These are phyloP conservation scores for Vultur gryphus DNA, from an alignment of 2,797 vertebrate species.

Conservation along the genomic window DNA sequence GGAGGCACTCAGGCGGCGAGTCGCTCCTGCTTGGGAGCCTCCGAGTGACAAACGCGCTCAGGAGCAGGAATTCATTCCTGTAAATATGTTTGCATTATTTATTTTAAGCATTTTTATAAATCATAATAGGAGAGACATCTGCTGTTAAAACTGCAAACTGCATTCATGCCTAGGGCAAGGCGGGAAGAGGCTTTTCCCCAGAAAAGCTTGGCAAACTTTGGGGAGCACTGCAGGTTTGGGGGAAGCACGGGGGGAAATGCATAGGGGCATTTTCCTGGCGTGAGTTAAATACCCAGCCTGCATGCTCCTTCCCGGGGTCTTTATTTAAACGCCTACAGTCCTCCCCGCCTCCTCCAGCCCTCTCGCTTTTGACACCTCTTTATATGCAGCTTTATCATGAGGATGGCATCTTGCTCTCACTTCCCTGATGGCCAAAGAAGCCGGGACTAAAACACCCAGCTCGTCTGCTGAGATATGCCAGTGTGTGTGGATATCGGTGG, in stretches of 20 bases:
- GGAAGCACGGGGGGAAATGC: rapidly evolving
- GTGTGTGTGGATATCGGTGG: rapidly evolving
- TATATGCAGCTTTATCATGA: not conserved
- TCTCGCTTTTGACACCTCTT: conserved; percentile 30
- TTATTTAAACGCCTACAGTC: not conserved
- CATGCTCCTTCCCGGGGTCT: not conserved
- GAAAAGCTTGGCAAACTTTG: conserved; percentile 35
- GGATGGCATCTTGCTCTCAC: not conserved
- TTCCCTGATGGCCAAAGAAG: not conserved
- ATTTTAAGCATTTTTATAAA: conserved; percentile 82
- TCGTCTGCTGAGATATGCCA: not conserved
- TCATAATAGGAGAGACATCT: conserved; percentile 85
- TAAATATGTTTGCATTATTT: conserved; percentile 80
- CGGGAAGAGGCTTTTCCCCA: conserved; percentile 11
- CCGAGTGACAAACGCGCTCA: conserved; percentile 13
- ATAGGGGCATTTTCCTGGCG: not conserved
- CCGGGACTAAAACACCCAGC: not conserved
- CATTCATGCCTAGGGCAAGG: conserved; percentile 67
- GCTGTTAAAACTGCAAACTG: conserved; percentile 84
- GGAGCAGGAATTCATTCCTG: conserved; percentile 52
- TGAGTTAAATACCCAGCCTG: not conserved
- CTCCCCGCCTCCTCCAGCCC: not conserved
- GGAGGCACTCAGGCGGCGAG: not conserved
- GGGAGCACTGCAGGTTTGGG: not conserved
- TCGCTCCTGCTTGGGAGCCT: not conserved